These are phyloP conservation scores for Callithrix jacchus DNA, from an alignment of 2,113 vertebrate genomes.

Conservation along the genomic window DNA sequence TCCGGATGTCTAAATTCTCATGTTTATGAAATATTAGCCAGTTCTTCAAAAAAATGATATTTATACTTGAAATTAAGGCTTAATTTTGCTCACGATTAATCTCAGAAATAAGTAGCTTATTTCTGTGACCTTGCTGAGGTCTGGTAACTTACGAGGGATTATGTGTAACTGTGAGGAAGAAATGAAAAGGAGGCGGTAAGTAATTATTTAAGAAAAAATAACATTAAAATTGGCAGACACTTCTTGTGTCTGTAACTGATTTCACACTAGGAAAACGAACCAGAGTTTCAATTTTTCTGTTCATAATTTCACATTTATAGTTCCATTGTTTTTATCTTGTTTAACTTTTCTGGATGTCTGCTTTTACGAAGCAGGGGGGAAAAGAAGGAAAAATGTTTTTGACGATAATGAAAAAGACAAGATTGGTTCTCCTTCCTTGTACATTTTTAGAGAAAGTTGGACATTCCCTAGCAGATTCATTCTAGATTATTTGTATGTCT, in stretches of 20 bases:
- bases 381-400: neutral
- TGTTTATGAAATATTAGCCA: slow-evolving; percentile 28
- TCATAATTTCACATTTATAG: neutral
- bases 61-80: slow-evolving; percentile 77
- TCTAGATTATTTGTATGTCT: neutral
- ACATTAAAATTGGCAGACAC: neutral
- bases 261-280: slow-evolving; percentile 24
- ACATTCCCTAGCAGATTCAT: neutral
- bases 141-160: slow-evolving; percentile 69
- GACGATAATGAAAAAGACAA: neutral
- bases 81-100: slow-evolving; percentile 79
- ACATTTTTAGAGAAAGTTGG: slow-evolving; percentile 22
- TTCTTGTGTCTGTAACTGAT: neutral
- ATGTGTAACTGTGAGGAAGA: slow-evolving; percentile 37
- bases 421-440: neutral
- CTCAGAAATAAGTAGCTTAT: slow-evolving; percentile 80
- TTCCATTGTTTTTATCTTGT: neutral
- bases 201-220: neutral
- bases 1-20: slow-evolving; percentile 47
- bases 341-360: neutral
- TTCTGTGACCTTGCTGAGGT: slow-evolving; percentile 75
- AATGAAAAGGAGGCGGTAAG: neutral
- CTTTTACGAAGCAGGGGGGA: neutral
- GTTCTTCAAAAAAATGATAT: slow-evolving; percentile 42
- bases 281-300: slow-evolving; percentile 1